phyloP scores from a whole-genome alignment of 1,140 invertebrate genomes.

The Carposina sasakii region DNA sequence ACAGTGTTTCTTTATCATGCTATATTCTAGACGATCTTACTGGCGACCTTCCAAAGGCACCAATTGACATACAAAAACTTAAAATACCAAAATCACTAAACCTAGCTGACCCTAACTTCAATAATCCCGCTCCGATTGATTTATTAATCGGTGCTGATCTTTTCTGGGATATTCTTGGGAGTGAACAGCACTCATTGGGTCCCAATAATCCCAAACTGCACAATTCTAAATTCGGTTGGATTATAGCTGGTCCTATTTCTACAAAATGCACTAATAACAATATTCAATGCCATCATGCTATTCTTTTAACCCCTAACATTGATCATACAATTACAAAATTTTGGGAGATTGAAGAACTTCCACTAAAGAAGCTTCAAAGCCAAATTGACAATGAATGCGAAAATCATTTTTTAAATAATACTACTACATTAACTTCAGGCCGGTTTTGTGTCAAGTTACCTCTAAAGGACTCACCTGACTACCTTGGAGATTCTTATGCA shows the following conservation, averaged over 20 bases:
- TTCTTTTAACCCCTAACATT: neutral
- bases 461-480: conserved; percentile 3
- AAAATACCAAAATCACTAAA: neutral
- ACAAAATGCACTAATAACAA: neutral
- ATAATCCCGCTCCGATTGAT: neutral
- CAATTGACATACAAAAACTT: neutral
- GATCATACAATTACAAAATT: neutral
- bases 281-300: neutral
- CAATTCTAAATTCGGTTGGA: conserved; percentile 6
- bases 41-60: neutral
- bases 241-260: conserved; percentile 1
- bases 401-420: conserved; percentile 17
- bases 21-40: neutral
- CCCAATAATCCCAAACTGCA: conserved; percentile 3
- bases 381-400: conserved; percentile 34
- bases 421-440: conserved; percentile 9
- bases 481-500: conserved; percentile 9
- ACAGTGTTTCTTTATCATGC: neutral
- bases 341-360: conserved; percentile 2
- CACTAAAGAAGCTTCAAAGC: neutral
- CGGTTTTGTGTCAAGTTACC: conserved; percentile 11
- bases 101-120: neutral
- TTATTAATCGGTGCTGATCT: conserved; percentile 4
- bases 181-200: conserved; percentile 1
- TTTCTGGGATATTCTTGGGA: conserved; percentile 3